These are phyloP conservation scores for Antitype chi DNA, from an alignment of 2,888 invertebrate genomes.

Conservation along the genomic window DNA sequence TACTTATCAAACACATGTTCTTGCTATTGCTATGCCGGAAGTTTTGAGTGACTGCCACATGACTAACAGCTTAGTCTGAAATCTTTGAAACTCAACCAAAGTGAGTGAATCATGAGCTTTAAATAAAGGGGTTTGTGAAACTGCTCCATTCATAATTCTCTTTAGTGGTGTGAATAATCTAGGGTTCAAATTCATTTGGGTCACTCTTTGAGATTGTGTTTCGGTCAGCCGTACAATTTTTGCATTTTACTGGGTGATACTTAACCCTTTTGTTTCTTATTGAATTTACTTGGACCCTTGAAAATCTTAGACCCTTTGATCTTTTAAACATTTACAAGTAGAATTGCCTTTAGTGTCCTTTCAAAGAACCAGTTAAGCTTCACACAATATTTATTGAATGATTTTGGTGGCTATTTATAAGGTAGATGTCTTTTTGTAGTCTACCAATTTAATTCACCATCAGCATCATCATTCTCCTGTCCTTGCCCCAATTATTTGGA, in stretches of 20 bases:
- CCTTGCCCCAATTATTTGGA: no score
- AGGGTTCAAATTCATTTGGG: background rate
- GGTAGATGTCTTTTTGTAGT: background rate
- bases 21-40: slow-evolving; percentile 37
- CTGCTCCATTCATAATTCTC: slow-evolving; percentile 32
- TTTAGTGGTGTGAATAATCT: slow-evolving; percentile 28
- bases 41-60: slow-evolving; percentile 32
- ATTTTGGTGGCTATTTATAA: background rate
- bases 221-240: background rate
- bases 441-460: background rate
- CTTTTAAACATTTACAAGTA: background rate
- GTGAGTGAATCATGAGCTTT: slow-evolving; percentile 37
- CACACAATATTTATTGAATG: background rate
- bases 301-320: background rate
- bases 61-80: slow-evolving; percentile 52
- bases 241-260: no score
- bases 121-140: slow-evolving; percentile 28
- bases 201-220: background rate
- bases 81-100: slow-evolving; percentile 24
- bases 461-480: no score
- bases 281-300: background rate
- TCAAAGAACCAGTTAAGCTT: background rate
- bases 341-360: background rate
- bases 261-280: background rate
- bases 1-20: slow-evolving; percentile 52